Evolutionary conservation across 92 coral and sea anemone species (phyloP).

Genomic region (Blastomussa wellsi): DNA sequence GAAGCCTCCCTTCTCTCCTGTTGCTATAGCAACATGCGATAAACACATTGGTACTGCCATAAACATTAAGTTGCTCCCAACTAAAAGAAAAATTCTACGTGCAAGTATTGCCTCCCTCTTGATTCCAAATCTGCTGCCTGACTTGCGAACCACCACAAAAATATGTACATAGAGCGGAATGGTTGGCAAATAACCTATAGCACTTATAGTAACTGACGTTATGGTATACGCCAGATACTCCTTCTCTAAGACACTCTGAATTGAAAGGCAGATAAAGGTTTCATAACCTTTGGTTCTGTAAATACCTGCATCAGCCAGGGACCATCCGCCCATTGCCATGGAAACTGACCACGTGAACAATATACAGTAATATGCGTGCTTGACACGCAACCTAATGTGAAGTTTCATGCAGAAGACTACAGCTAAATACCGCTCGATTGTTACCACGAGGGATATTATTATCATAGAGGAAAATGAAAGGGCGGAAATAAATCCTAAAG

Average conservation of each 20-base stretch:
- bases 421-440: not conserved
- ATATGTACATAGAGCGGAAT: slow-evolving; percentile 5
- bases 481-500: not conserved
- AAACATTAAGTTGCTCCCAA: not conserved
- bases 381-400: not conserved
- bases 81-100: not conserved
- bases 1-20: not conserved
- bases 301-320: not conserved
- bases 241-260: slow-evolving; percentile 8
- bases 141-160: slow-evolving; percentile 8
- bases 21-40: slow-evolving; percentile 1
- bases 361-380: not conserved
- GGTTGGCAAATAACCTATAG: not conserved
- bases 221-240: not conserved
- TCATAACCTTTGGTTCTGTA: not conserved
- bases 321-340: not conserved
- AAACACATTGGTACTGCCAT: not conserved
- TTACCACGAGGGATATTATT: not conserved
- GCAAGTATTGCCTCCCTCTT: slow-evolving; percentile 7
- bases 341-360: not conserved
- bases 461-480: not conserved
- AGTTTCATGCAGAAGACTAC: slow-evolving; percentile 1
- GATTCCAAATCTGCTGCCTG: not conserved
- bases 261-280: not conserved
- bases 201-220: not conserved